Evolutionary conservation across 2,797 vertebrate genomes (phyloP), one percentile per base, ranked within the genome.

Genomic region (Oceanodroma leucorhoa): DNA sequence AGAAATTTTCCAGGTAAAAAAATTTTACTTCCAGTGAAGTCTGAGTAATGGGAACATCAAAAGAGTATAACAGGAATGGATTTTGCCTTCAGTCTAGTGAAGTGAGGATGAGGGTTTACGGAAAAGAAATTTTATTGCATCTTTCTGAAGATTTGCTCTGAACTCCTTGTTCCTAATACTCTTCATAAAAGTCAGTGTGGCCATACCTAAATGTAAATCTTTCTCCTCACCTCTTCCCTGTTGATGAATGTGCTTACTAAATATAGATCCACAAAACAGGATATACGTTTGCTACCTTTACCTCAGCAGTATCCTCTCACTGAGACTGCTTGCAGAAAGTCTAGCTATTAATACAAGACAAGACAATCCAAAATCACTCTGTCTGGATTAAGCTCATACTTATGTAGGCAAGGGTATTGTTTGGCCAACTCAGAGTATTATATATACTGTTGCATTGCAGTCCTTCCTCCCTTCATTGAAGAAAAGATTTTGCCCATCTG

Each of bases 291-390:
- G 18, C 24, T 86, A 10, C 64, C n/a, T 70, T 73, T 54, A 62
- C 14, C 38, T 89, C 51, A 76, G 65, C 70, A 94, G 32, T 53
- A 70, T 55, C 48, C 13, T 40, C n/a, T 90, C 69, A 57, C 46
- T 0, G 0, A 66, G 11, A 26, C 0, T 58, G n/a, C 30, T 76
- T 83, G 62, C 61, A 69, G 60, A 38, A 91, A 73, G 45, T n/a
- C 41, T 65, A 41, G 30, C 67, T 66, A 27, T 76, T 45, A 87
- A 62, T 27, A 41, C 9, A 77, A 70, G 30, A 36, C 45, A 72
- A 72, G 48, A 60, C 27, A 65, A n/a, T 40, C 9, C 32, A 69
- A 36, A 84, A 23, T 6, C 38, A 43, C 32, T 65, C 16, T 36
- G 10, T 30, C 55, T 64, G 67, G 14, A 66, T 69, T 77, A 70